Evolutionary conservation across 2,888 invertebrate species (phyloP), one percentile per base, ranked within the genome.

Genomic region (Masnerella sp.): DNA sequence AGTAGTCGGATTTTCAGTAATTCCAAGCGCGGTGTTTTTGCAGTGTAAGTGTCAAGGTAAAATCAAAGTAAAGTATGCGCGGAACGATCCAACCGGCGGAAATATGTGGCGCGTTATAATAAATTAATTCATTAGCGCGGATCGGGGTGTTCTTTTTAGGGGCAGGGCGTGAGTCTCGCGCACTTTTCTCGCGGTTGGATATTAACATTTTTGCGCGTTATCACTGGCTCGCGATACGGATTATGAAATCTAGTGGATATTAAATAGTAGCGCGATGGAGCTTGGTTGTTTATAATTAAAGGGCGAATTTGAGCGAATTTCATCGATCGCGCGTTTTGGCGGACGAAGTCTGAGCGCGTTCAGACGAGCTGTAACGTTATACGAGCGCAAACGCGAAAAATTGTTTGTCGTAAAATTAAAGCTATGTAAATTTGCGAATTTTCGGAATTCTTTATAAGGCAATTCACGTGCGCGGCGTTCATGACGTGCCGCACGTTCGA

Each of bases 381-480:
- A 49, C 56, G 8, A 30, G 12, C 12, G 38, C 17, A 17, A 56
- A 22, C 34, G 47, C 42, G 54, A 65, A 72, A 72, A 59, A 65
- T 72, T 64, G 54, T 67, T 67, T 72, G 51, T 54, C 74, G 59
- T 59, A 64, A 69, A 74, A 59, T 64, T 73, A 56, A 67, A 67
- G 69, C 59, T 47, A 68, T 68, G 61, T 64, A 74, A 69, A 69
- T 69, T 74, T 74, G 28, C 34, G 43, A 68, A 74, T 68, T 68
- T 68, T 68, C 42, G 36, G 40, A 28, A 74, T 74, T 62, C 67
- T 74, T 68, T 52, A 38, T 17, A 49, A 64, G 54, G 69, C 61
- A 49, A 65, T 74, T 74, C 74, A 47, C 74, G 69, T 69, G 74
- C 69, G 20, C 47, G 18, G 69, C 69, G 69, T 68, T 74, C 74